Evolutionary conservation across 1,140 invertebrate species (phyloP).

Genomic region (Druon quercuslanigerum): DNA sequence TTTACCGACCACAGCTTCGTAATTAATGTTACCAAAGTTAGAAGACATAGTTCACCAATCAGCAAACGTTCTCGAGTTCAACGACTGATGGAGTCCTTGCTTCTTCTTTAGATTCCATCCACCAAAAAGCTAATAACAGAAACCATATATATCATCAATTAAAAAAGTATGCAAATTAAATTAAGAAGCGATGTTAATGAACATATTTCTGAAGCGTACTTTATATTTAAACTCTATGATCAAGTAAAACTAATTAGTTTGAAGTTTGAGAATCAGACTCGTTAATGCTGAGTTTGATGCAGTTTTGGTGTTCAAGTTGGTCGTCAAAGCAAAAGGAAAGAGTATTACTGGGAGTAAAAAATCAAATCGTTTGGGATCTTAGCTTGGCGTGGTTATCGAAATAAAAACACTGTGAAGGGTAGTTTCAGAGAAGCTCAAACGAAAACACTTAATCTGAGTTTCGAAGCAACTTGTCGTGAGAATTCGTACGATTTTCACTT

Average conservation of each 20-base stretch:
- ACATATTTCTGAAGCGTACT: neutral
- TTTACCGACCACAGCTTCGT: conserved; percentile 52
- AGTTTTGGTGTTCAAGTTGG: neutral
- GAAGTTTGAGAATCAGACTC: neutral
- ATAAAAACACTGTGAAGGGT: neutral
- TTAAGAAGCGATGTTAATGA: no score
- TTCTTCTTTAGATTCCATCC: neutral
- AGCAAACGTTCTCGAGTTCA: conserved; percentile 2
- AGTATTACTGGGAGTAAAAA: neutral
- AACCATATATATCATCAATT: neutral
- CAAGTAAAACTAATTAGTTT: neutral
- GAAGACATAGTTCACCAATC: conserved; percentile 48
- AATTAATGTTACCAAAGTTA: conserved; percentile 56
- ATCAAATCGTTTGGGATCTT: neutral
- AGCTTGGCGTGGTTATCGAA: neutral
- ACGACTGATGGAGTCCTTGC: neutral
- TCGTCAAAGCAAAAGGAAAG: neutral
- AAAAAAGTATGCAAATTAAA: neutral
- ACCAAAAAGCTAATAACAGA: neutral
- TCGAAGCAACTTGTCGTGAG: neutral
- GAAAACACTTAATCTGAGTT: neutral
- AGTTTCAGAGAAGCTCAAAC: neutral
- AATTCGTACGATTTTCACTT: neutral
- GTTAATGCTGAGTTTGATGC: neutral
- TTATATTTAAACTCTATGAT: neutral